Evolutionary conservation across 2,888 invertebrate genomes (phyloP), one percentile per base, ranked within the genome.

Genomic region (Latrodectus elegans): DNA sequence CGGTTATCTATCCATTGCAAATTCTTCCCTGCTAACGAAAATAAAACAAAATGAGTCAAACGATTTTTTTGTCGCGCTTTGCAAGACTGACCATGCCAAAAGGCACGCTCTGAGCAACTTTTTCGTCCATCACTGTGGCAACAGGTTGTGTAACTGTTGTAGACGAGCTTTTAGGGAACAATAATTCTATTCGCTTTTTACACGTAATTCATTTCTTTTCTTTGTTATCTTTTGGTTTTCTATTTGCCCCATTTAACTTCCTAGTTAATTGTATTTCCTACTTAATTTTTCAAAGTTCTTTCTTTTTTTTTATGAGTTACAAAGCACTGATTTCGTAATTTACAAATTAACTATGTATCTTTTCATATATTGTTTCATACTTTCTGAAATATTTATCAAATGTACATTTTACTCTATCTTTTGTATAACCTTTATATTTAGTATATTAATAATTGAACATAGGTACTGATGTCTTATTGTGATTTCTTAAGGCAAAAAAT

Each of bases 51-150:
- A 38, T 38, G 38, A 38, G 38, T 38, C 38, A 38, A 38, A 38
- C 38, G 38, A 4, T 38, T 22, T 84, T 73, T 79, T 68, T 73
- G 64, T 17, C 15, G 52, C 85, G 85, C 55, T 85, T 71, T 85
- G 86, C 86, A 86, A 81, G 76, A 75, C 67, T 72, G 81, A 71
- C 68, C 86, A 86, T 76, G 86, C 86, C 67, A 76, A 53, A 77
- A 86, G 86, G 72, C 70, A 86, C 80, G 85, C 70, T 86, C 64
- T 76, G 67, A 68, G 68, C 74, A 65, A 64, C 84, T 76, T 84
- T 84, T 72, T 77, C 77, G 84, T 72, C 4, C 60, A 15, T 15
- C 12, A 65, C 77, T 71, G 83, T 83, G 68, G 81, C 80, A 60
- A 60, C 81, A 81, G 72, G 64, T 52, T 53, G 71, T 76, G 78